Evolutionary conservation across 2,888 invertebrate genomes (phyloP).

Genomic region (Drosophila rubida): DNA sequence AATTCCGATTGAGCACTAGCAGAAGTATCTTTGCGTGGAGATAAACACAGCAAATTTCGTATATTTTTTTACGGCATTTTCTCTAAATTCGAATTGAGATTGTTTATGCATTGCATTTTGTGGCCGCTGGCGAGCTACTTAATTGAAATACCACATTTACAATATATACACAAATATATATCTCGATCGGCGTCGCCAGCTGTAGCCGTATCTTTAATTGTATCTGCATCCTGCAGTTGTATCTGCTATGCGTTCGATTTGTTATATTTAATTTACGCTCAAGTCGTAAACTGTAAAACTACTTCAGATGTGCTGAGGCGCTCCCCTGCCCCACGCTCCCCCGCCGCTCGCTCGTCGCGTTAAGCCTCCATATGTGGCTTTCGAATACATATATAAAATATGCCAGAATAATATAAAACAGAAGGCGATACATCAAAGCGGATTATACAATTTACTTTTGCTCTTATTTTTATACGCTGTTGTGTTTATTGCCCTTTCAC

Average conservation of each 20-base stretch:
- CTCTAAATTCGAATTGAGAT: conserved; percentile 58
- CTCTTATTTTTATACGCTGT: conserved; percentile 60
- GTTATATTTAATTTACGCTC: conserved; percentile 43
- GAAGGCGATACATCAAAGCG: conserved; percentile 81
- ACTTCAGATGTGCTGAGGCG: conserved; percentile 36
- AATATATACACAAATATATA: conserved; percentile 8
- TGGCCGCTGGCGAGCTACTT: conserved; percentile 15
- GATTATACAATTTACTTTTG: conserved; percentile 77
- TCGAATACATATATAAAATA: conserved; percentile 63
- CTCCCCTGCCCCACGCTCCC: neutral
- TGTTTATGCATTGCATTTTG: conserved; percentile 67
- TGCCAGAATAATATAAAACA: conserved; percentile 79
- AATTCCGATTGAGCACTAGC: conserved; percentile 49
- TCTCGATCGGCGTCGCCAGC: too few relatives aligned
- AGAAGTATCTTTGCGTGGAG: conserved; percentile 54
- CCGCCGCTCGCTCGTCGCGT: neutral
- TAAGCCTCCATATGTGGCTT: conserved; percentile 42
- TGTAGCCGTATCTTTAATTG: conserved; percentile 10
- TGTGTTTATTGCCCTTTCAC: neutral
- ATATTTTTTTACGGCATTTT: conserved; percentile 50
- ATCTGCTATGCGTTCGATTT: conserved; percentile 36
- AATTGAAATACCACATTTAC: conserved; percentile 21
- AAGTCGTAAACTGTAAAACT: conserved; percentile 60
- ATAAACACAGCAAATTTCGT: conserved; percentile 58
- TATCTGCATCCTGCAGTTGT: conserved; percentile 22